A percentile compares a stretch with the other conserved stretches of the same genome.
Conservation (phyloP, 2,888 invertebrate genomes). For the Geophilus truncorum region DNA sequence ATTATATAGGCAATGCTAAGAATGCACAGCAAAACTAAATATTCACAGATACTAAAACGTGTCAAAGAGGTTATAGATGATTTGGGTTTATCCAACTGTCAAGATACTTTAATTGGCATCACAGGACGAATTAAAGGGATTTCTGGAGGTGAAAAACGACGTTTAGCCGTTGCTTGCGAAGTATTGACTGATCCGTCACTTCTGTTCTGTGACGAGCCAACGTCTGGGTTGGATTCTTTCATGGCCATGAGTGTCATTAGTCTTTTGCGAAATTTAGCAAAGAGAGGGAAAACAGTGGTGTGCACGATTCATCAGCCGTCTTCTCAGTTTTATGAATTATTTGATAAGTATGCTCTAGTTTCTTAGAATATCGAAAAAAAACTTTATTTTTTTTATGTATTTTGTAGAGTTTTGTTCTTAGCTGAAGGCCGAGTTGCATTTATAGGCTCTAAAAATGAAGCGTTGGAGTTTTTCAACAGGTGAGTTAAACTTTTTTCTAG, state of each 20-base stretch:
- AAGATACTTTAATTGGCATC: conserved; percentile 82
- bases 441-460: conserved; percentile 72
- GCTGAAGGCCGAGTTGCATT: conserved; percentile 82
- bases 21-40: conserved; percentile 73
- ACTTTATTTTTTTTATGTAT: neutral
- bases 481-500: conserved; percentile 50
- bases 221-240: conserved; percentile 91
- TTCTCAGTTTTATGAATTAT: conserved; percentile 79
- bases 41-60: conserved; percentile 65
- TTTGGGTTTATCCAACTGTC: conserved; percentile 82
- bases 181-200: conserved; percentile 88
- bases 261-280: conserved; percentile 54
- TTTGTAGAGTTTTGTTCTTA: conserved; percentile 66
- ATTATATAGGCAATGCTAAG: conserved; percentile 76
- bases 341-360: conserved; percentile 58
- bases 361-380: too few relatives aligned
- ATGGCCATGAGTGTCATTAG: conserved; percentile 93
- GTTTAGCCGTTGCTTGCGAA: conserved; percentile 94
- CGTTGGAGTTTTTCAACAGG: conserved; percentile 73
- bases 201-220: conserved; percentile 96
- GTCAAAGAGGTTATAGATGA: conserved; percentile 80
- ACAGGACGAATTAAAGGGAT: conserved; percentile 84
- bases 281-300: conserved; percentile 77
- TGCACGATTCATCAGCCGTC: conserved; percentile 95
- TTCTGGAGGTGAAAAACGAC: conserved; percentile 93